A percentile compares a stretch with the other conserved stretches of the same genome.
Conservation (phyloP, 2,797 vertebrate genomes). For the Melanogrammus aeglefinus region DNA sequence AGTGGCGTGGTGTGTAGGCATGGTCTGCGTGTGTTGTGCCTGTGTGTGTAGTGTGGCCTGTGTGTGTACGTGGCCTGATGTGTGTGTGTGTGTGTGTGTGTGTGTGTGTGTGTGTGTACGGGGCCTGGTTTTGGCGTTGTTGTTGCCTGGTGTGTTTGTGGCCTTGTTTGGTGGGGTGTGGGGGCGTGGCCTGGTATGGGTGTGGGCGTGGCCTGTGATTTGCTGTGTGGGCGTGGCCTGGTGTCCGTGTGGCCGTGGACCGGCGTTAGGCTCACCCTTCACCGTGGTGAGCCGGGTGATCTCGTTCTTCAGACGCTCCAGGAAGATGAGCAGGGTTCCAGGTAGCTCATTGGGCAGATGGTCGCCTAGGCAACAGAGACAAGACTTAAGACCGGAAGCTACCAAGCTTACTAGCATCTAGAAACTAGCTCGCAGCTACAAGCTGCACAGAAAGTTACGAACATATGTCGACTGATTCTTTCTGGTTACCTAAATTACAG, state of each 20-base stretch:
- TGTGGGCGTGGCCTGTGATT: neutral
- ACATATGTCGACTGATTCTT: neutral
- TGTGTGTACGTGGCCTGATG: neutral
- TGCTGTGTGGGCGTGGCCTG: neutral
- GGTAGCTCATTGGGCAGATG: conserved; percentile 88
- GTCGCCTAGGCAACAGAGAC: conserved; percentile 73
- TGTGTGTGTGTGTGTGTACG: no score
- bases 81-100: no score
- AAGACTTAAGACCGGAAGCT: neutral
- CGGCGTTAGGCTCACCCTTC: conserved; percentile 68
- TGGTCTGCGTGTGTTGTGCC: no score
- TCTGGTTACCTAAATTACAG: conserved; percentile 89
- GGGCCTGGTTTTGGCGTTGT: neutral
- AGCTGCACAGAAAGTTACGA: neutral
- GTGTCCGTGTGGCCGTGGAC: neutral
- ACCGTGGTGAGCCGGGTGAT: conserved; percentile 97
- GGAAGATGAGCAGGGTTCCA: conserved; percentile 94
- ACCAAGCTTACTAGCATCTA: neutral
- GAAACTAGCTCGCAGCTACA: neutral
- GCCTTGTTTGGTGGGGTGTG: neutral
- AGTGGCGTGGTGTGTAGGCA: neutral
- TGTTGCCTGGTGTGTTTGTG: neutral
- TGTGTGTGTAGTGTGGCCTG: neutral
- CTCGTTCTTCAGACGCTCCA: conserved; percentile 97
- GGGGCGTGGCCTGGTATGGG: neutral